Base-by-base conservation (phyloP, 2,888 invertebrate species). In the Eupithecia pulchellata region DNA sequence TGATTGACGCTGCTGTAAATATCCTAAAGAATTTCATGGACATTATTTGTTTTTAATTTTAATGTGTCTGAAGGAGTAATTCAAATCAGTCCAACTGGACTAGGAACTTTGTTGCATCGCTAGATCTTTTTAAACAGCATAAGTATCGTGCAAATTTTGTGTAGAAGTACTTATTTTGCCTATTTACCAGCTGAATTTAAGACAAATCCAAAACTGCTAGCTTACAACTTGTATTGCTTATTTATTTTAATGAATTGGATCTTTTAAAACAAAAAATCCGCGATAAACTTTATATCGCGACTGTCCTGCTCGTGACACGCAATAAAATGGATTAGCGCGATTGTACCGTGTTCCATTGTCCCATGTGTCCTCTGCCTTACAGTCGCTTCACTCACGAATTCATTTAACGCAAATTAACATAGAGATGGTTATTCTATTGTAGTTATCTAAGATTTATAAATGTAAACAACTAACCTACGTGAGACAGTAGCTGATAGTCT, bases 331-430 rank as follows among this genome's bases (percentile, higher is more conserved):
- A 93, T 93, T 92, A 92, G 73, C 74, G 58, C 75, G 72, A 77
- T 75, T 78, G 77, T 77, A 69, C 57, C 74, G 74, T 73, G 36
- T 70, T 69, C 72, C 63, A 77, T 76, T 77, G 71, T 77, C 39
- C 69, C 52, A 55, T 75, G 71, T 71, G 74, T 83, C 81, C 76
- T 75, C 76, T 82, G 83, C 80, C 86, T 77, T 77, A 86, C 52
- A 20, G 25, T 25, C 20, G 52, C 52, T 52, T 52, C 52, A 55
- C 81, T 86, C 85, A 88, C 84, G 84, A 89, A 91, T 75, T 91
- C 89, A 90, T 92, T 91, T 91, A 92, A 92, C 90, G 89, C 89
- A 90, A 92, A 93, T 93, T 93, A 93, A 92, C 92, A 93, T 93
- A 92, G 88, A 89, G 88, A 87, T 85, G 87, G 86, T 85, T 86